phyloP scores from a whole-genome alignment of 2,888 invertebrate species.

The Callyntrura guangdongensis region DNA sequence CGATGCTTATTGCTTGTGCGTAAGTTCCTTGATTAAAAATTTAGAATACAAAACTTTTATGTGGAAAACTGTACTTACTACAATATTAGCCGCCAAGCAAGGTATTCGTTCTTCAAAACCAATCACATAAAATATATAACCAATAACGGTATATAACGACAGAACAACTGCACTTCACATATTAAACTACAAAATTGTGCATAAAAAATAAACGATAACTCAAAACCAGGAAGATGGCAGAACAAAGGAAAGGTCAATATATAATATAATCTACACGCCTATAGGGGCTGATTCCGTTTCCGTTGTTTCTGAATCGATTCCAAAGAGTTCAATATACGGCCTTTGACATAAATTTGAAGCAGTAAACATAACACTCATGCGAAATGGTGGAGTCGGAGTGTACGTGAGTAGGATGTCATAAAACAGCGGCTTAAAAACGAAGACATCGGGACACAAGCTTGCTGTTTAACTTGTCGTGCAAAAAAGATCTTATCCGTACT shows the following conservation, averaged over 20 bases:
- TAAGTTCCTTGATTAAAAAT: too few species aligned
- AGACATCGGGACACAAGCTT: neutral
- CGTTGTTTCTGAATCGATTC: neutral
- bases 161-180: neutral
- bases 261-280: neutral
- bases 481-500: too few species aligned
- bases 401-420: too few species aligned
- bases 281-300: neutral
- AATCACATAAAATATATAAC: too few species aligned
- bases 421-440: neutral
- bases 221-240: too few species aligned
- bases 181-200: neutral
- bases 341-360: slow-evolving; percentile 15
- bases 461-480: too few species aligned
- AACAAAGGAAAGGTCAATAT: neutral
- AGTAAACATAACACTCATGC: neutral
- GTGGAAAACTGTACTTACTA: too few species aligned
- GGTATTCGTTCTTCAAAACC: too few species aligned
- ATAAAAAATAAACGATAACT: neutral
- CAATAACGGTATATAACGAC: too few species aligned
- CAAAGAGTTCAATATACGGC: slow-evolving; percentile 35
- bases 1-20: too few species aligned
- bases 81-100: too few species aligned
- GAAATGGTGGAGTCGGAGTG: neutral
- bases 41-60: too few species aligned